Evolutionary conservation across 64 coral and sea anemone species (phyloP), one percentile per base, ranked within the genome.

Genomic region (Pocillopora verrucosa): DNA sequence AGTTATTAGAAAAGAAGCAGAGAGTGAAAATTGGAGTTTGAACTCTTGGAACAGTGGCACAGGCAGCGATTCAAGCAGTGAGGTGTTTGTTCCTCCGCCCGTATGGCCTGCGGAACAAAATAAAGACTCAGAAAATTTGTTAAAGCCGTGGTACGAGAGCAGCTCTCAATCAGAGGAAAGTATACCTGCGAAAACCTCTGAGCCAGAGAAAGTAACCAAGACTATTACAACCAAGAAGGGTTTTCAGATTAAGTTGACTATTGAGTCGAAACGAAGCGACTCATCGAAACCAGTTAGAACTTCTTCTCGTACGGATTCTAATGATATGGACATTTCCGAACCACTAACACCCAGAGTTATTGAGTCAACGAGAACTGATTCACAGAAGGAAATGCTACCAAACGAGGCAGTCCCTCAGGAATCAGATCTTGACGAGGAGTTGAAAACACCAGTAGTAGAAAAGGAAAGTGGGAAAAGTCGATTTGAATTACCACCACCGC

Each of bases 21-120:
- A 97, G 78, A 97, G 95, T 34, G 95, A 97, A 83, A 97, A 93
- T 36, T 97, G 95, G 95, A 97, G 95, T 58, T 93, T 97, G 35
- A 97, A 87, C 37, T 97, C 95, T 1, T 97, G 95, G 95, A 97
- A 97, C 60, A 97, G 95, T 76, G 93, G 91, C 72, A 51, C 41
- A 51, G 41, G 41, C 3, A 92, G 93, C 61, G 93, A 92, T 35
- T 88, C 88, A 34, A 72, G 82, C 51, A 76, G 70, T 13, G 92
- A 89, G 30, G 82, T 92, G 6, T 84, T 93, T 78, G 83, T 94
- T 84, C 82, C 88, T 36, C 95, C 91, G 10, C 95, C 95, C 0
- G 85, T 91, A 30, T 90, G 79, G 37, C 81, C 87, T 26, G 36
- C 64, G 15, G 85, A 58, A 17, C 79, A 93, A 20, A 19, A 61